These are phyloP conservation scores for Diarsia mendica DNA, from an alignment of 2,888 invertebrate genomes.

Conservation along the genomic window DNA sequence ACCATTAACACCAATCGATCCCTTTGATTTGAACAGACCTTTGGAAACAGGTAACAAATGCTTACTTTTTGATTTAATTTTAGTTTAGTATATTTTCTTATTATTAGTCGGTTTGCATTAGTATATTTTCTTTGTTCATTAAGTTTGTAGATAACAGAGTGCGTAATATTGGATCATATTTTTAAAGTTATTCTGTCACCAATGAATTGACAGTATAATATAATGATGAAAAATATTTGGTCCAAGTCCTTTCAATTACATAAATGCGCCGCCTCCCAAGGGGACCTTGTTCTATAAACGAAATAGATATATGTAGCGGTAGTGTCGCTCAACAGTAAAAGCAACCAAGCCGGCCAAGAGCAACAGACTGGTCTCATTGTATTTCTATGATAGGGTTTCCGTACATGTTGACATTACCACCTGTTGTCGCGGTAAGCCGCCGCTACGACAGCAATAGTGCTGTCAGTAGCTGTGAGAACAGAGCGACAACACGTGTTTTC, in stretches of 20 bases:
- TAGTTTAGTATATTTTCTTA: not conserved
- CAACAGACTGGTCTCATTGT: not conserved
- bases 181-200: not conserved
- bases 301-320: not conserved
- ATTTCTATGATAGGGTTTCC: not conserved
- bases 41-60: slow-evolving; percentile 72
- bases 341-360: not conserved
- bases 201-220: not conserved
- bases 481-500: not conserved
- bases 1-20: slow-evolving; percentile 68
- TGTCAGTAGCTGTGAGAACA: not conserved
- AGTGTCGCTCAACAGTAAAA: not conserved
- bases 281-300: not conserved
- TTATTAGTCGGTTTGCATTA: not conserved
- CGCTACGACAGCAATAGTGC: not conserved
- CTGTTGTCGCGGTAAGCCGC: not conserved
- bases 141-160: not conserved
- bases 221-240: not conserved
- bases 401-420: not conserved
- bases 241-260: not conserved
- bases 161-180: not conserved
- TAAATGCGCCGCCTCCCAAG: not conserved
- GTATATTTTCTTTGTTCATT: not conserved
- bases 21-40: slow-evolving; percentile 72
- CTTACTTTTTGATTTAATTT: not conserved